A percentile compares a stretch with the other conserved stretches of the same genome.
phyloP scores from a whole-genome alignment of 2,888 invertebrate genomes.

The Athalia cordata region DNA sequence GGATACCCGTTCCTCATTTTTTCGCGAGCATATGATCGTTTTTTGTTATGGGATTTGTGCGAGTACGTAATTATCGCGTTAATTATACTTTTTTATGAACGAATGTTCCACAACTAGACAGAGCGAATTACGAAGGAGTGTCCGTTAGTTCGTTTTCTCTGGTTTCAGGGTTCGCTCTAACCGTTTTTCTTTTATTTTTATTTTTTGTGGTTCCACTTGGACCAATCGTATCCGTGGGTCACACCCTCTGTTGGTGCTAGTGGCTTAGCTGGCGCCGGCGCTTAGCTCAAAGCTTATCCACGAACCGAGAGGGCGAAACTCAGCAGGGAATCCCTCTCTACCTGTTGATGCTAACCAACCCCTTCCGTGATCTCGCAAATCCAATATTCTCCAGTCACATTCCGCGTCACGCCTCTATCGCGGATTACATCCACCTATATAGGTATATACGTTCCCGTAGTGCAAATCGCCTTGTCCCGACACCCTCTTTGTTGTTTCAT shows the following conservation, averaged over 20 bases:
- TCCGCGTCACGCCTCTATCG: conserved; percentile 33
- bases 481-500: no score
- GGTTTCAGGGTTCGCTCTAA: neutral
- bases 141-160: neutral
- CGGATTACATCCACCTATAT: neutral
- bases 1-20: no score
- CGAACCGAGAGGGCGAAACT: conserved; percentile 41
- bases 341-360: conserved; percentile 73
- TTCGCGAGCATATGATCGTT: no score
- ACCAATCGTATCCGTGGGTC: conserved; percentile 69
- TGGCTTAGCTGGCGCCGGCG: conserved; percentile 73
- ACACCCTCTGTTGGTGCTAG: conserved; percentile 71
- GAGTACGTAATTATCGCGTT: no score
- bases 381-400: conserved; percentile 52
- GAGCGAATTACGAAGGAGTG: neutral
- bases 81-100: no score
- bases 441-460: no score
- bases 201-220: conserved; percentile 65
- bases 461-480: no score
- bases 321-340: conserved; percentile 58
- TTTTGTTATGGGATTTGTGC: no score
- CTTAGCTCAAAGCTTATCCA: conserved; percentile 71
- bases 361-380: conserved; percentile 71
- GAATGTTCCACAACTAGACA: no score
- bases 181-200: conserved; percentile 26